A percentile compares a stretch with the other conserved stretches of the same genome.
These are phyloP conservation scores for Plemyria rubiginata DNA, from an alignment of 2,888 invertebrate genomes.

Conservation along the genomic window DNA sequence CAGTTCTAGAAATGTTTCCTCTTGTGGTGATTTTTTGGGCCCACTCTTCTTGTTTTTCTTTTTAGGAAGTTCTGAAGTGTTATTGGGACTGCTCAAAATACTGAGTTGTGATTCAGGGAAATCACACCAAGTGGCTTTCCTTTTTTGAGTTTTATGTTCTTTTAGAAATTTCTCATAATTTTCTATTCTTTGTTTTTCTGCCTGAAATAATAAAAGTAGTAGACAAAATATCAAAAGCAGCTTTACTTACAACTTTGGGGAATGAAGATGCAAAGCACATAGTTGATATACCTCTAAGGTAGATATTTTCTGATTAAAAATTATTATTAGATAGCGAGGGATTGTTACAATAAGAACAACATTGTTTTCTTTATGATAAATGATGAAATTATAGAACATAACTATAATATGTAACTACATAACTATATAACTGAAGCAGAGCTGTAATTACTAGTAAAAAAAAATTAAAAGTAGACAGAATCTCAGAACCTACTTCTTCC, in stretches of 20 bases:
- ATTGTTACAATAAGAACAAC: no score
- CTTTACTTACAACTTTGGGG: no score
- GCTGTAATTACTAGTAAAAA: no score
- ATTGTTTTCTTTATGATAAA: no score
- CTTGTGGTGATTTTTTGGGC: constrained; percentile 28
- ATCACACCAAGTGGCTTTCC: constrained; percentile 83
- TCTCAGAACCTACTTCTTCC: constrained; percentile 57
- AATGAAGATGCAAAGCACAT: no score
- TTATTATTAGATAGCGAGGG: no score
- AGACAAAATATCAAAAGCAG: neutral
- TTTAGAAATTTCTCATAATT: constrained; percentile 82
- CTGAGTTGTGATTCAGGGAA: constrained; percentile 69
- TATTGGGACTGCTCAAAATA: constrained; percentile 13
- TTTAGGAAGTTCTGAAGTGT: constrained; percentile 22
- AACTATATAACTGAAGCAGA: no score
- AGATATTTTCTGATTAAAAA: no score
- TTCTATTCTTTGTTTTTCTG: constrained; percentile 76
- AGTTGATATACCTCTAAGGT: no score
- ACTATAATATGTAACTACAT: no score
- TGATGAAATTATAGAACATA: no score
- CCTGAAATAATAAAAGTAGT: constrained; percentile 56
- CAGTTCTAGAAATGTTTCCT: constrained; percentile 32
- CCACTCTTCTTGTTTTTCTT: constrained; percentile 21
- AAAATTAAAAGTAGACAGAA: no score
- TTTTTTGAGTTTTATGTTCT: constrained; percentile 75